Evolutionary conservation across 2,113 vertebrate species (phyloP).

Genomic region (Rhea pennata): DNA sequence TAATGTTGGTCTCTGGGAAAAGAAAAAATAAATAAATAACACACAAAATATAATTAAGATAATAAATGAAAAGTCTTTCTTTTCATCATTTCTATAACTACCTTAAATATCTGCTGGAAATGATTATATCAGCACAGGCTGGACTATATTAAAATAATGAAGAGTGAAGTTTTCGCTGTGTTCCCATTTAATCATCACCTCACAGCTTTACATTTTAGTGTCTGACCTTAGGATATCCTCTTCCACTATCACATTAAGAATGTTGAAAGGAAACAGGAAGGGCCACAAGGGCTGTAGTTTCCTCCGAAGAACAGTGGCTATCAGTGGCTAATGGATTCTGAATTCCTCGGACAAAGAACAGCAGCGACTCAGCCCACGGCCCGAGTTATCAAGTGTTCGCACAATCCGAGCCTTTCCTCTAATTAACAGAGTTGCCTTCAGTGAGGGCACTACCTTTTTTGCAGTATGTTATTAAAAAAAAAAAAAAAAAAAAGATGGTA

Average conservation of each 20-base stretch:
- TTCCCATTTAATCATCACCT: slow-evolving; percentile 69
- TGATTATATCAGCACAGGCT: slow-evolving; percentile 40
- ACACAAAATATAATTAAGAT: slow-evolving; percentile 57
- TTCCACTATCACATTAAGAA: slow-evolving; percentile 72
- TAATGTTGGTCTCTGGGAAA: slow-evolving; percentile 4
- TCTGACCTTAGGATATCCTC: slow-evolving; percentile 72
- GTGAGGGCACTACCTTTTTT: background rate
- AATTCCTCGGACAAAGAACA: slow-evolving; percentile 70
- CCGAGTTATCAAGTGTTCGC: slow-evolving; percentile 54
- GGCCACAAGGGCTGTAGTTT: slow-evolving; percentile 64
- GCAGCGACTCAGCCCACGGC: slow-evolving; percentile 16
- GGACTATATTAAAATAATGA: slow-evolving; percentile 65
- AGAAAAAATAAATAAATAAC: background rate
- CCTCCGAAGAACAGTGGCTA: slow-evolving; percentile 65
- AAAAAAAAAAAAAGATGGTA: background rate
- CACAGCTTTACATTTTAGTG: slow-evolving; percentile 68
- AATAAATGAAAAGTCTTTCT: slow-evolving; percentile 69
- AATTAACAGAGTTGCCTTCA: slow-evolving; percentile 39
- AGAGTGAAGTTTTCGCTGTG: slow-evolving; percentile 68
- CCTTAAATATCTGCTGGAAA: slow-evolving; percentile 65
- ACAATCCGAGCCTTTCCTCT: slow-evolving; percentile 45
- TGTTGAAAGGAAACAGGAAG: slow-evolving; percentile 76
- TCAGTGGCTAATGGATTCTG: slow-evolving; percentile 57
- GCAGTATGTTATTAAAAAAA: background rate
- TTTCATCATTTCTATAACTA: slow-evolving; percentile 62